Base-by-base conservation (phyloP, 2,888 invertebrate species). In the Dendrolimus houi region DNA sequence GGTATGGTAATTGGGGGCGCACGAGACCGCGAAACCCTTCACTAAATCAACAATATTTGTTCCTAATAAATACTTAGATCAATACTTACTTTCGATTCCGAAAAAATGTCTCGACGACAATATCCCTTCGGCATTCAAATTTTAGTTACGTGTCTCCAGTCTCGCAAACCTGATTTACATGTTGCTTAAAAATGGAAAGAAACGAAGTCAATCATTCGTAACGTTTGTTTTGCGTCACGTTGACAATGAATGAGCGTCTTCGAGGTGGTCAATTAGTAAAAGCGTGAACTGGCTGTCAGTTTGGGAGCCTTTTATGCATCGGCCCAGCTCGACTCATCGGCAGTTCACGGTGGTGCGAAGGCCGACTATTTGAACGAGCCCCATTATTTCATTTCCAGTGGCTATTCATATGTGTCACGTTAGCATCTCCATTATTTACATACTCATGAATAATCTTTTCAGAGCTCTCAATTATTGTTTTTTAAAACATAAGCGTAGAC, bases 181-280 rank as follows among this genome's bases (percentile, higher is more conserved):
- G 75, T 75, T 79, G 63, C 65, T 70, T 67, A 71, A 77, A 74
- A 71, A 66, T 62, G 66, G 65, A 71, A 65, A 72, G 73, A 77
- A 74, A 68, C 66, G 66, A 69, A 83, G 85, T 85, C 82, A 83
- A 81, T 86, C 80, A 85, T 75, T 76, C 69, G 72, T 72, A 71
- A 73, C 75, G 75, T 71, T 75, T 80, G 80, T 82, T 82, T 82
- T 81, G 73, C 74, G 75, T 76, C 68, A 75, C 66, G 73, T 68
- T 81, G 72, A 75, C 66, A 74, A 68, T 81, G 72, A 79, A 77
- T 76, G 72, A 79, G 77, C 75, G 78, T 81, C 79, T 72, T 71
- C 69, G 79, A 84, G 86, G 86, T 86, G 87, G 87, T 81, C 86
- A 84, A 83, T 85, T 84, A 81, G 85, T 83, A 83, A 84, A 85